Evolutionary conservation across 2,888 invertebrate genomes (phyloP), one percentile per base, ranked within the genome.

Genomic region (Cataglyphis livida): DNA sequence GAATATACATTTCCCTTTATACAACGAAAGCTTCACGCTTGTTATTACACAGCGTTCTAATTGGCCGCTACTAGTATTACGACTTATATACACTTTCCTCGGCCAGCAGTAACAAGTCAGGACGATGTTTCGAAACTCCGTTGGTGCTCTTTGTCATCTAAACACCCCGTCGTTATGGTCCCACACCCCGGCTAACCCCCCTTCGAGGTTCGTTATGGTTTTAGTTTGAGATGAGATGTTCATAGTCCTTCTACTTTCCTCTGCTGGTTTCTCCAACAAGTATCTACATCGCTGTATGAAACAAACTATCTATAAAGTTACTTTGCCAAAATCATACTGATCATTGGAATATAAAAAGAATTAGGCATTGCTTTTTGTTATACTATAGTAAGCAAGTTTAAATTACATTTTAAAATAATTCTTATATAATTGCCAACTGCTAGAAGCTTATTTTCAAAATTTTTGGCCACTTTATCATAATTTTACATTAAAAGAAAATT

Each of bases 71-170:
- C 65, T 62, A 76, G 68, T 51, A 75, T 75, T 75, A 70, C 70
- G 75, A 90, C 85, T 92, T 75, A 79, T 70, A 81, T 90, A 92
- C 82, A 90, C 86, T 86, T 92, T 78, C 85, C 89, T 90, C 79
- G 87, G 78, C 85, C 82, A 88, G 84, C 89, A 87, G 41, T 41
- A 41, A 87, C 88, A 82, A 89, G 88, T 86, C 85, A 84, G 89
- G 89, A 86, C 85, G 88, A 92, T 92, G 90, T 90, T 92, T 92
- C 89, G 88, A 92, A 91, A 90, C 91, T 89, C 91, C 86, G 89
- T 66, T 83, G 90, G 88, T 90, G 90, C 88, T 91, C 90, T 91
- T 88, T 90, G 86, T 90, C 91, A 91, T 89, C 89, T 87, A 87
- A 92, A 92, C 91, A 91, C 90, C 90, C 92, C 88, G 88, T 89